Base-by-base conservation (phyloP, 1,140 invertebrate species). In the Acromyrmex echinatior region DNA sequence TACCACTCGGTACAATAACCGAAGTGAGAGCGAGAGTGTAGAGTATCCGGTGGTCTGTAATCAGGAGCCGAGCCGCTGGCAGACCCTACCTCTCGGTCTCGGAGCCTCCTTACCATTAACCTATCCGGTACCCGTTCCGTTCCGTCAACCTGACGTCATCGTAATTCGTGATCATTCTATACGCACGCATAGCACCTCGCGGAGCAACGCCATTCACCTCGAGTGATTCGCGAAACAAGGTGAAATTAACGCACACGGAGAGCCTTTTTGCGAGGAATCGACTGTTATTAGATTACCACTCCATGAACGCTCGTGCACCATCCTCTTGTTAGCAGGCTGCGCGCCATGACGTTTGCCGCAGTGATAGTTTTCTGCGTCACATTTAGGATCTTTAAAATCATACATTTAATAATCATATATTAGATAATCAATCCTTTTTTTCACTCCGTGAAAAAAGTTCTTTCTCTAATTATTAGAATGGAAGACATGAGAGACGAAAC, bases 11-110 rank as follows among this genome's bases (percentile, higher is more conserved):
- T 91, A 93, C 92, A 92, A 94, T 93, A 93, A 89, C 88, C 88
- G 93, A 95, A 94, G 93, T 93, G 93, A 95, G 95, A 95, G 93
- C 93, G 93, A 94, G 94, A 95, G 94, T 94, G 92, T 94, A 93
- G 93, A 93, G 88, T 93, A 94, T 93, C 86, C 90, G 89, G 93
- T 92, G 93, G 92, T 95, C 95, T 95, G 94, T 95, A 95, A 95
- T 95, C 95, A 95, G 94, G 87, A 94, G 93, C 92, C 92, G 78
- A 93, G 93, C 95, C 95, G 94, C 94, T 95, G 91, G 93, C 92
- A 90, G 92, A 91, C 90, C 90, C 90, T 78, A 88, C 86, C 79
- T 89, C 92, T 89, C 91, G 79, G 87, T 91, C 88, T 89, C 89
- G 74, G 81, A 58, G 87, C 89, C 92, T 91, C 89, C 85, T 92